Evolutionary conservation across 53 echinoderm and acorn worm genomes (phyloP), one percentile per base, ranked within the genome.

Genomic region (Antedon mediterranea): DNA sequence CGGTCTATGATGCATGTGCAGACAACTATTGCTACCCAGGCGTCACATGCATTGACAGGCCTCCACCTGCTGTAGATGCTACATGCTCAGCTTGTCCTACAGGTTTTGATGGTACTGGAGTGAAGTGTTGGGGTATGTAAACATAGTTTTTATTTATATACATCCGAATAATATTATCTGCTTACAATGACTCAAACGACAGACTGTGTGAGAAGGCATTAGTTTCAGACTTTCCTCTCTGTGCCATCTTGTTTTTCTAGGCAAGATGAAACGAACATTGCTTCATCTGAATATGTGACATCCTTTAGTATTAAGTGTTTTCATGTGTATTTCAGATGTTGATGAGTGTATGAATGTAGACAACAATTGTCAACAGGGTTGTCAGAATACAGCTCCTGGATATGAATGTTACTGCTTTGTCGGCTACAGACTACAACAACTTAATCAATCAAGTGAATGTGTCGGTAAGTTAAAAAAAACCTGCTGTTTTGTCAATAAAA

Each of bases 361-460:
- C 6, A 30, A 93, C 76, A 79, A 80, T 73, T 93, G 93, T 78
- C 33, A 84, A 20, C 90, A 93, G 78, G 75, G 76, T 26, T 90
- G 90, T 73, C 82, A 57, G 71, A 89, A 93, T 72, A 84, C 90
- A 0, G 43, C 34, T 5, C 88, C 88, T 31, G 88, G 74, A n/a
- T 93, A 93, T 75, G 77, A 77, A 72, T 93, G 93, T 76, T 57
- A 72, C 23, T 93, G 93, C 32, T 71, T 30, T 26, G 31, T 28
- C 13, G 93, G 93, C 6, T 93, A 80, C 80, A 28, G n/a, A 20
- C 76, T 90, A n/a, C 78, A 57, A 23, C 57, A 57, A 57, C 57
- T 57, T 57, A 57, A 57, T 57, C 15, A 57, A 11, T 11, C 57
- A 57, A 57, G 57, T 57, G 57, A 18, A 8, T 57, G 57, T 23